These are phyloP conservation scores for Apaloderma vittatum DNA, from an alignment of 2,113 vertebrate genomes.

Conservation along the genomic window DNA sequence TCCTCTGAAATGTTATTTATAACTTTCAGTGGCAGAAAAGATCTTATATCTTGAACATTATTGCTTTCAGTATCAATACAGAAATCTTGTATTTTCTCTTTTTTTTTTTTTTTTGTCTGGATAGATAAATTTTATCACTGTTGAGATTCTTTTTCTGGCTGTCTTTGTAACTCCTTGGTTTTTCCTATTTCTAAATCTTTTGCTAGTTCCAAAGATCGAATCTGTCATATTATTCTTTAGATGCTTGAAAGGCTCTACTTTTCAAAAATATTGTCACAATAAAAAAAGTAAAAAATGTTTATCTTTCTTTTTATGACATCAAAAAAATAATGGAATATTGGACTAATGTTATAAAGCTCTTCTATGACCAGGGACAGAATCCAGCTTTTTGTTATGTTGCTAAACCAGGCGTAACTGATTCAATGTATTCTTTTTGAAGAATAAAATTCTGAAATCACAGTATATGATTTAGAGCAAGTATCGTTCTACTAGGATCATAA, in stretches of 20 bases:
- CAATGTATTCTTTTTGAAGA: not conserved
- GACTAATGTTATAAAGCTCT: not conserved
- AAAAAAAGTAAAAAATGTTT: not conserved
- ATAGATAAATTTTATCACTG: not conserved
- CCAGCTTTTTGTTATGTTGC: not conserved
- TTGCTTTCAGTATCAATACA: not conserved
- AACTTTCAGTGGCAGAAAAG: not conserved
- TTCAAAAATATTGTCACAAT: not conserved
- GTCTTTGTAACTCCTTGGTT: not conserved
- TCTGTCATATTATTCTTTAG: not conserved
- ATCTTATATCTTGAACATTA: not conserved
- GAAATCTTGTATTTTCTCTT: not conserved
- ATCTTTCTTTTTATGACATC: not conserved
- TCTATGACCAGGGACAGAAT: not conserved
- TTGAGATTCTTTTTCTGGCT: not conserved
- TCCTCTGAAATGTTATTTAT: not conserved
- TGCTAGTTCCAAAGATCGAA: not conserved
- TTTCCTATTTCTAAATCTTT: not conserved
- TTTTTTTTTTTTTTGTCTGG: not conserved
- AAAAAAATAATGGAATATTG: not conserved
- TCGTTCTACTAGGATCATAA: not conserved
- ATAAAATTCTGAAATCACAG: not conserved
- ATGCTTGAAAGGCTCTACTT: not conserved
- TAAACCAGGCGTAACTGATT: not conserved
- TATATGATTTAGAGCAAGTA: not conserved